Base-by-base conservation (phyloP, 1,140 invertebrate genomes). In the Pseudomyrmex flavicornis region DNA sequence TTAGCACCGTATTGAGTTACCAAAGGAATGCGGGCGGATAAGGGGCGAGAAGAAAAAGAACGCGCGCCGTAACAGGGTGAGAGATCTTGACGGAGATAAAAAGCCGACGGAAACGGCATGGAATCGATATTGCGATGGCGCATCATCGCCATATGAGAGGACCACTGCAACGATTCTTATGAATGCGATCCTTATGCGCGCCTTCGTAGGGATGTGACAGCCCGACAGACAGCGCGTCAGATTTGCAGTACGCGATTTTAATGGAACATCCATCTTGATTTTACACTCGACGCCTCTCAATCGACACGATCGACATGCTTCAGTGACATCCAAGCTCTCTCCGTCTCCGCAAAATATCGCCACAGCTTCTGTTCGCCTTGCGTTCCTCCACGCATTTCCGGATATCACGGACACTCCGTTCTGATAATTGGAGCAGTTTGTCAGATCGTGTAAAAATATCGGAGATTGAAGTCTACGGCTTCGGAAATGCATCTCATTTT, bases 201-300 rank as follows among this genome's bases (percentile, higher is more conserved):
- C 44, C 54, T 72, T 59, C 76, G 54, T 35, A 7, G 61, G 46
- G 66, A 80, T 46, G 54, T 80, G 76, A 80, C 76, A 56, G 66
- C 54, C 35, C 46, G 76, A 80, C 54, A 80, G 56, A 66, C 76
- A 61, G 44, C n/a, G 44, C n/a, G 65, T 70, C 65, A 44, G 17
- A 58, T 58, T 20, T 17, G 59, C 44, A 44, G 72, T 62, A 20
- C 35, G 50, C 54, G 66, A 80, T 80, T 80, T 80, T 80, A 80
- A 80, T 80, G 76, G 66, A 80, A 70, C 76, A 70, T 61, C 66
- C n/a, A 80, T 80, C 76, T 80, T 80, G 76, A 80, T 72, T 70
- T 59, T 70, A 17, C 54, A 48, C 65, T 35, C 65, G 52, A 35
- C 44, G 65, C 20, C 54, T 70, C 76, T 58, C 17, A 54, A 59